Evolutionary conservation across 2,797 vertebrate species (phyloP), one percentile per base, ranked within the genome.

Genomic region (Enoplosus armatus): DNA sequence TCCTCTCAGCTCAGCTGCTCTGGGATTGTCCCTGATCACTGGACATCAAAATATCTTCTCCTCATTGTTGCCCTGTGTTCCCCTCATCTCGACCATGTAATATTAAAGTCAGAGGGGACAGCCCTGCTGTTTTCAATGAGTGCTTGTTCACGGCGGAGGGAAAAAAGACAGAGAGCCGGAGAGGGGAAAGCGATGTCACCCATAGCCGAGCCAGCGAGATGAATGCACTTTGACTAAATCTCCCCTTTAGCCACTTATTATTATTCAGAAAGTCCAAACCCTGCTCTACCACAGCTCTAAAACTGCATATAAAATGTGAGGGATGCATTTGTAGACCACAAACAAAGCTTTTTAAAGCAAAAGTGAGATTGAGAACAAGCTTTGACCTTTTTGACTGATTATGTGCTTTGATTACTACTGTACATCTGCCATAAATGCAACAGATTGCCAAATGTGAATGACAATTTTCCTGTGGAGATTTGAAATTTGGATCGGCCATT

Each of bases 201-300:
- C 76, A 87, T 79, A 87, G 84, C 84, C 75, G 33, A 89, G 84
- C 80, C 72, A 77, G 72, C 31, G 45, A 90, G 83, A 92, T 89
- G 87, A 92, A 94, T 93, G 82, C 87, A 82, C 81, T 93, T 85
- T 92, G 90, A 93, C 91, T 90, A 89, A 90, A 92, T 85, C 88
- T 90, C 76, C 90, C 90, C 91, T 86, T 88, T 85, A 92, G 92
- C 89, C 84, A 90, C 87, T 93, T 79, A 90, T 93, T 94, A 88
- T 85, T 92, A 93, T 92, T 92, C 93, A 90, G 55, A 87, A 87
- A 86, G 74, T 88, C 89, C 83, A 67, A 89, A 89, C 72, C 80
- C 62, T 58, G 70, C 84, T 87, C 85, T 37, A 61, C 72, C 22
- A 39, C 83, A 58, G 85, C 86, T 88, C 77, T 63, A 15, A 79